Percentiles rank a stretch among this genome's conserved stretches.
These are phyloP conservation scores for Cinclus cinclus DNA, from an alignment of 2,113 vertebrate species.

Conservation along the genomic window DNA sequence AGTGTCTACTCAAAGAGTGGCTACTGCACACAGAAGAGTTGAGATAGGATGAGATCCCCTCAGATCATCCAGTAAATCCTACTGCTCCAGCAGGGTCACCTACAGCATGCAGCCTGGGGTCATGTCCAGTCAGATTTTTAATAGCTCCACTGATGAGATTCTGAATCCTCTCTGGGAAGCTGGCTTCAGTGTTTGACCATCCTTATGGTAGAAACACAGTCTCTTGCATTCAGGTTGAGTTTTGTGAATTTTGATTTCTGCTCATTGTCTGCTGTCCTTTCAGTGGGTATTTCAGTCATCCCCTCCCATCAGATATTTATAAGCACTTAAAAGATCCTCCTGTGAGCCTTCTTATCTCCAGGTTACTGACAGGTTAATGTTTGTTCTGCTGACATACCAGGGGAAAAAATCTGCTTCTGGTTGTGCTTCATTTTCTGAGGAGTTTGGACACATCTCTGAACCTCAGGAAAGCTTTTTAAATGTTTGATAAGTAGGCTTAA, in stretches of 20 bases:
- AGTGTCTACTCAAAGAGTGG: background rate
- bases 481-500: background rate
- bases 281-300: background rate
- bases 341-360: background rate
- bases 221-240: background rate
- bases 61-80: background rate
- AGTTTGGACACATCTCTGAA: background rate
- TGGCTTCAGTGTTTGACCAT: background rate
- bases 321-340: background rate
- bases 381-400: background rate
- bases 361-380: background rate
- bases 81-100: background rate
- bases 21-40: background rate
- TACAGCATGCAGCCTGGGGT: background rate
- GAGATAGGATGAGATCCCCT: background rate
- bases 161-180: background rate
- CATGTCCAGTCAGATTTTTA: background rate
- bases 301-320: background rate
- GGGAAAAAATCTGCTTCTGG: background rate
- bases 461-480: background rate
- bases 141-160: background rate
- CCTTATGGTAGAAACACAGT: background rate
- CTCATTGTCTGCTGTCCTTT: background rate
- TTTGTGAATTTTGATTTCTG: background rate
- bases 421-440: background rate